Base-by-base conservation (phyloP, 2,888 invertebrate genomes). In the Andrena chrysosceles region DNA sequence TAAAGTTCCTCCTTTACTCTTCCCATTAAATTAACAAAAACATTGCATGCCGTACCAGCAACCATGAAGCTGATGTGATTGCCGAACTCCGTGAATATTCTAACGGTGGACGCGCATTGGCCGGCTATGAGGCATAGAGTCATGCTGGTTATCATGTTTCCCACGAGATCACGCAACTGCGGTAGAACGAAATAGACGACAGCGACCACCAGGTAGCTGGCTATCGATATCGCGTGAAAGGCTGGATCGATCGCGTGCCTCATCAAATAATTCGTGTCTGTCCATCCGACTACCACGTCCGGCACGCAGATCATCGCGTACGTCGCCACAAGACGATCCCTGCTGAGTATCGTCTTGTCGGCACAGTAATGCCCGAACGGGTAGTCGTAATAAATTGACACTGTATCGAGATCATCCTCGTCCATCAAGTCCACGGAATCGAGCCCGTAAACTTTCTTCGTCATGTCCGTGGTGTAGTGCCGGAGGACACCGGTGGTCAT, bases 91-190 rank as follows among this genome's bases (percentile, higher is more conserved):
- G 97, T 97, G 90, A 97, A 96, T 92, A 97, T 96, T 89, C 97
- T 95, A 20, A 97, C 97, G 82, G 97, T 95, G 92, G 97, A 97
- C 8, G 97, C 97, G 7, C 96, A 96, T 93, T 98, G 97, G 87
- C 96, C 96, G 5, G 97, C 94, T 90, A 97, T 96, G 86, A 98
- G 94, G 90, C 98, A 98, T 60, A 97, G 92, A 77, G 96, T 96
- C 91, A 98, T 96, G 64, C 97, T 97, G 1, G 97, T 97, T 79
- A 98, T 96, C 85, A 98, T 97, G 92, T 98, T 98, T 2, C 98
- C 98, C 49, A 97, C 96, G 68, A 98, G 95, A 94, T 98, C 97
- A 91, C 97, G 94, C 75, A 98, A 94, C 69, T 97, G 97, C 16
- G 98, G 97, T 91, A 98, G 94, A 54, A 98, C 96, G 94, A 98